Conservation (phyloP, 2,797 vertebrate genomes). For the Chaetodon trifasciatus region DNA sequence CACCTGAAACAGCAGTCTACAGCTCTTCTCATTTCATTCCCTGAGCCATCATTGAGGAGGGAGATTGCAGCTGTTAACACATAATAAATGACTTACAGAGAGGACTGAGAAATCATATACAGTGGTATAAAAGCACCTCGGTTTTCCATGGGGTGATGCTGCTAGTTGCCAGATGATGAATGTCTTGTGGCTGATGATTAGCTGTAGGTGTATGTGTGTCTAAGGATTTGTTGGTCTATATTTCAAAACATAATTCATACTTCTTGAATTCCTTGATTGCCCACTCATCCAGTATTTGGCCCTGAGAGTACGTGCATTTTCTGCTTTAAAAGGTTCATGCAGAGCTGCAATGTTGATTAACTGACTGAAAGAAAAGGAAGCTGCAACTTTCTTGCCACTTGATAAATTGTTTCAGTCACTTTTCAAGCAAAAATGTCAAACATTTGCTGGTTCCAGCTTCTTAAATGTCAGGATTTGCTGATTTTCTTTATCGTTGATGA, state of each 20-base stretch:
- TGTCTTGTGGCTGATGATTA: conserved; percentile 6
- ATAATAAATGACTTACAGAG: conserved; percentile 44
- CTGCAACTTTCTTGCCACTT: too few relatives aligned
- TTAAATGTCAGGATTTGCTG: too few relatives aligned
- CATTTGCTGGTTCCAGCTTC: too few relatives aligned
- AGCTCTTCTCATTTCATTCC: conserved; percentile 39
- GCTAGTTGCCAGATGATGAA: conserved; percentile 32
- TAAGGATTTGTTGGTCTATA: conserved; percentile 18
- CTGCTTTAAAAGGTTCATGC: conserved; percentile 18
- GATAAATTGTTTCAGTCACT: too few relatives aligned
- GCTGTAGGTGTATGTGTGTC: conserved; percentile 10
- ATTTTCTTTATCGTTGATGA: too few relatives aligned
- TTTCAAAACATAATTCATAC: conserved; percentile 27
- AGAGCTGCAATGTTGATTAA: background rate
- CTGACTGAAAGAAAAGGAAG: too few relatives aligned
- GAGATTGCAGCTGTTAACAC: conserved; percentile 36
- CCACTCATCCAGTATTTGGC: background rate
- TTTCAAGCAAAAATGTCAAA: too few relatives aligned
- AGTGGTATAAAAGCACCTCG: conserved; percentile 9
- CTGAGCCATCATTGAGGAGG: conserved; percentile 48
- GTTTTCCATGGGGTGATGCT: conserved; percentile 9
- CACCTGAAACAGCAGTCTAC: conserved; percentile 48
- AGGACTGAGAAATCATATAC: conserved; percentile 23
- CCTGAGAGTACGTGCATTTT: background rate
- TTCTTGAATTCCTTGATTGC: conserved; percentile 22